Conservation (phyloP, 2,888 invertebrate genomes). For the Chironomus tentans region DNA sequence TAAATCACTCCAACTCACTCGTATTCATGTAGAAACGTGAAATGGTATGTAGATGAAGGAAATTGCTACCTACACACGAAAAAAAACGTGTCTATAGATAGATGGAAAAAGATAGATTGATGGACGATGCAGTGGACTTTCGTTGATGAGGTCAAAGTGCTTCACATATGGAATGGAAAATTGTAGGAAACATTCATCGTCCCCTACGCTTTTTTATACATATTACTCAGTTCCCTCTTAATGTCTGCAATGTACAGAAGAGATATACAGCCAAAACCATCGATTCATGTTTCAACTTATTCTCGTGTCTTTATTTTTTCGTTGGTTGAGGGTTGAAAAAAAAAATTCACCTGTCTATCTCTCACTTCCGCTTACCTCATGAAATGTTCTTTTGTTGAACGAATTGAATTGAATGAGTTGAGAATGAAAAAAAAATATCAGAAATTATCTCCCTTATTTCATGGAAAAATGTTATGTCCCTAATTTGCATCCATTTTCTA, state of each 20-base stretch:
- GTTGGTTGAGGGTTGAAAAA: conserved; percentile 13
- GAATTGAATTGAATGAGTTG: no score
- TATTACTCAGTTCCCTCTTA: neutral
- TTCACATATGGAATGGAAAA: neutral
- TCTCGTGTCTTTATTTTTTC: no score
- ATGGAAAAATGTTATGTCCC: neutral
- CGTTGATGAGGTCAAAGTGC: neutral
- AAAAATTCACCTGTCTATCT: conserved; percentile 25
- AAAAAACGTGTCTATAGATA: neutral
- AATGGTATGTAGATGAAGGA: no score
- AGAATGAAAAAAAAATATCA: neutral
- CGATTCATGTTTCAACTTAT: conserved; percentile 9
- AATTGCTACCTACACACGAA: neutral
- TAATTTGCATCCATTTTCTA: conserved; percentile 3
- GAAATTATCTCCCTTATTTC: conserved; percentile 2
- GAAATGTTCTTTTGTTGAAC: neutral
- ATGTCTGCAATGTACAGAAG: neutral
- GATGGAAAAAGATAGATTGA: neutral
- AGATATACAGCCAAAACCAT: neutral
- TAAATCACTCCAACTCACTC: neutral
- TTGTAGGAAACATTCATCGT: neutral
- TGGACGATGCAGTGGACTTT: neutral
- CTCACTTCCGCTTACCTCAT: conserved; percentile 16
- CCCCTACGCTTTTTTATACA: neutral
- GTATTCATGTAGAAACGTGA: no score